These are phyloP conservation scores for Scolopax rusticola DNA, from an alignment of 2,797 vertebrate genomes.

Conservation along the genomic window DNA sequence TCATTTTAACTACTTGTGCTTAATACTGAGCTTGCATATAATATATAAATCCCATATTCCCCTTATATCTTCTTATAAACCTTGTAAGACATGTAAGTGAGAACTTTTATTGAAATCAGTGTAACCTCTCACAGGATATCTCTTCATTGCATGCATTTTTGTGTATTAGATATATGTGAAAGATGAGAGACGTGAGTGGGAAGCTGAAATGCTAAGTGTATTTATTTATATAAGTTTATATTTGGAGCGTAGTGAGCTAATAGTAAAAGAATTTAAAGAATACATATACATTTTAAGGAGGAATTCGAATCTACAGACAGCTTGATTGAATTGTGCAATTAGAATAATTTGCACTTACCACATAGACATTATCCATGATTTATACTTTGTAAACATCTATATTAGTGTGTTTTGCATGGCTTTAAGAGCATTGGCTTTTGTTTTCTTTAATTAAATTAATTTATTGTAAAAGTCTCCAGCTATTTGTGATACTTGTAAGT, in stretches of 20 bases:
- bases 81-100: background rate
- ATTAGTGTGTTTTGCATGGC: background rate
- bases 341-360: background rate
- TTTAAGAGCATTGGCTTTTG: background rate
- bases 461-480: background rate
- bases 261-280: background rate
- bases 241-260: background rate
- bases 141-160: background rate
- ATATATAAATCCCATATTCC: background rate
- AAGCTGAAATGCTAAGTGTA: background rate
- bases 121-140: background rate
- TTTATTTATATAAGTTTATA: background rate
- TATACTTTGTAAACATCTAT: background rate
- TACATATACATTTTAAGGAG: background rate
- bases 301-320: background rate
- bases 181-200: background rate
- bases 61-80: background rate
- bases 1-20: background rate
- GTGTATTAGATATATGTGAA: background rate
- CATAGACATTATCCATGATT: background rate
- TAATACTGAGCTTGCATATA: background rate
- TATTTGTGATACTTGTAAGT: background rate
- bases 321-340: background rate
- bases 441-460: background rate
- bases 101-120: background rate